These are phyloP conservation scores for Lochmaea crataegi DNA, from an alignment of 2,888 invertebrate species.

Conservation along the genomic window DNA sequence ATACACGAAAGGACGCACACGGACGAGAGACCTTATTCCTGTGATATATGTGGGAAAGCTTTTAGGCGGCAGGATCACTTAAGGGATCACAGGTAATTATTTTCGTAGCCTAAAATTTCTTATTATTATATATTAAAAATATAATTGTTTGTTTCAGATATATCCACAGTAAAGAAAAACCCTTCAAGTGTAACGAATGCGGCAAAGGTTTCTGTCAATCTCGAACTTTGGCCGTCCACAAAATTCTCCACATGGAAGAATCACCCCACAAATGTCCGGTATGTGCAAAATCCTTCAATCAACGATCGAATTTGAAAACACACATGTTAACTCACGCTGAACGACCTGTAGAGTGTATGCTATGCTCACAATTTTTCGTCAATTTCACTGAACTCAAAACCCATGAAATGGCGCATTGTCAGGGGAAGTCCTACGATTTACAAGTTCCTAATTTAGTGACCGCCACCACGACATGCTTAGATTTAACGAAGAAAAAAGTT, in stretches of 20 bases:
- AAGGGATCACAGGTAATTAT: slow-evolving; percentile 82
- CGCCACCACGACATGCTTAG: slow-evolving; percentile 57
- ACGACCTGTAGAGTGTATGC: slow-evolving; percentile 61
- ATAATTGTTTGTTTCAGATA: slow-evolving; percentile 74
- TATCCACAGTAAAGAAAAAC: slow-evolving; percentile 98
- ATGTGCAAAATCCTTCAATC: slow-evolving; percentile 90
- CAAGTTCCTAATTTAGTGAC: slow-evolving; percentile 43
- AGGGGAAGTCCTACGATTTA: slow-evolving; percentile 22
- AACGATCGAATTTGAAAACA: slow-evolving; percentile 91
- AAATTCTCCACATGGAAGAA: slow-evolving; percentile 92
- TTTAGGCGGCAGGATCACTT: slow-evolving; percentile 95
- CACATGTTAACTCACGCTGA: slow-evolving; percentile 91
- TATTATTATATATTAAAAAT: slow-evolving; percentile 3
- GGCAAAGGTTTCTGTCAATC: slow-evolving; percentile 99
- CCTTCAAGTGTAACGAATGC: slow-evolving; percentile 96
- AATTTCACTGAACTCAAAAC: slow-evolving; percentile 59
- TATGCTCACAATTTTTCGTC: slow-evolving; percentile 60
- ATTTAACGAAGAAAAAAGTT: slow-evolving; percentile 54
- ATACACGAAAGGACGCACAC: slow-evolving; percentile 98
- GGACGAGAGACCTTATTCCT: slow-evolving; percentile 95
- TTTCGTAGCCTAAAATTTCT: not conserved
- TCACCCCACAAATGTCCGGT: slow-evolving; percentile 93
- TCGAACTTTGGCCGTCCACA: slow-evolving; percentile 94
- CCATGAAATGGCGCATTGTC: slow-evolving; percentile 57
- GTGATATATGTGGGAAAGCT: slow-evolving; percentile 96